Percentiles rank a stretch among this genome's conserved stretches.
phyloP scores from a whole-genome alignment of 2,888 invertebrate genomes.

The Oscheius sp. region DNA sequence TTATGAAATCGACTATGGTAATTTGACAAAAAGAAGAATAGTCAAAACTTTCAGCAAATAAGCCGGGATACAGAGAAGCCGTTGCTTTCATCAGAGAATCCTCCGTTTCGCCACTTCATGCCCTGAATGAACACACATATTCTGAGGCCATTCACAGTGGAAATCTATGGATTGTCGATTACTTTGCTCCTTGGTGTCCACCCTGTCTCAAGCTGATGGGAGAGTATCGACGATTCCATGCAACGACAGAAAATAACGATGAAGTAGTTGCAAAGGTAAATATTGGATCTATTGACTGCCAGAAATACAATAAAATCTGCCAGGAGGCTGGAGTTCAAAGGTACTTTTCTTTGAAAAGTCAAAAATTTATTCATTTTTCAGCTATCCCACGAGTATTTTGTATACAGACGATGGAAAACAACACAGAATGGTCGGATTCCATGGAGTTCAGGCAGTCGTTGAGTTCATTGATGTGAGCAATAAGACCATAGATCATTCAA shows the following conservation, averaged over 20 bases:
- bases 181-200: conserved; percentile 83
- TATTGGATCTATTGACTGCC: conserved; percentile 65
- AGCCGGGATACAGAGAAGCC: conserved; percentile 69
- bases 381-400: conserved; percentile 80
- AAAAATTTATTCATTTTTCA: conserved; percentile 58
- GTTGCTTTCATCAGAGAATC: conserved; percentile 78
- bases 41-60: conserved; percentile 70
- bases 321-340: conserved; percentile 54
- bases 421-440: conserved; percentile 74
- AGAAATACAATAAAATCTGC: conserved; percentile 58
- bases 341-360: conserved; percentile 28
- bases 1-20: conserved; percentile 80
- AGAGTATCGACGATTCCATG: conserved; percentile 78
- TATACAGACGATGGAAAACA: conserved; percentile 71
- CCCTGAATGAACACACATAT: conserved; percentile 71
- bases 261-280: conserved; percentile 37
- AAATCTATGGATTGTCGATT: conserved; percentile 79
- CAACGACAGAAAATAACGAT: conserved; percentile 65
- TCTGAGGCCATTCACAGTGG: conserved; percentile 61
- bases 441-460: conserved; percentile 76
- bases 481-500: background rate
- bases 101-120: conserved; percentile 73
- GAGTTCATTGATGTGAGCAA: conserved; percentile 77
- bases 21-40: background rate
- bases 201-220: conserved; percentile 80